These are phyloP conservation scores for Phragmatobia fuliginosa DNA, from an alignment of 2,888 invertebrate species.

Conservation along the genomic window DNA sequence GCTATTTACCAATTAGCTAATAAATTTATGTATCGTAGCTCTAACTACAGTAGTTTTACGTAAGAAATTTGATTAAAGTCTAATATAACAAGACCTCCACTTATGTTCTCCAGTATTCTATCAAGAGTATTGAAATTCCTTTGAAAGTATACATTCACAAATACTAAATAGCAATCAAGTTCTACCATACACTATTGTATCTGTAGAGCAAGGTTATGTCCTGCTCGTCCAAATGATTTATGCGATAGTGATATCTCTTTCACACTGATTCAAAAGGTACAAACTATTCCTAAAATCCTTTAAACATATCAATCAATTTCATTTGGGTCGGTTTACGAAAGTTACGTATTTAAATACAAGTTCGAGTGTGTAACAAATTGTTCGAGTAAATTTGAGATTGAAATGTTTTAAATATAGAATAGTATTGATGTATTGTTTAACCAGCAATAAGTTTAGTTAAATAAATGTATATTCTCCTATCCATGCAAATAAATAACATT, in stretches of 20 bases:
- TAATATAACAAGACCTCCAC: neutral
- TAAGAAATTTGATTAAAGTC: neutral
- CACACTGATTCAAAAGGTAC: neutral
- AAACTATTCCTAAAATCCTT: neutral
- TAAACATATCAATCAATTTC: neutral
- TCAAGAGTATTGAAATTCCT: neutral
- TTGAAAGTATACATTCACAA: neutral
- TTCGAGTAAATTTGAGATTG: neutral
- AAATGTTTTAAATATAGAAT: neutral
- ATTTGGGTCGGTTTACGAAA: neutral
- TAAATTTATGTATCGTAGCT: neutral
- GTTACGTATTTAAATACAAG: neutral
- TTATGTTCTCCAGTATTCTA: neutral
- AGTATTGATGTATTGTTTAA: neutral
- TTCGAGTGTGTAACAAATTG: neutral
- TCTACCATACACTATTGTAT: neutral
- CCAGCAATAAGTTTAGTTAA: too few relatives aligned
- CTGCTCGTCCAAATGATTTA: neutral
- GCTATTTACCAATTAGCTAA: neutral
- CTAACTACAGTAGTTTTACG: neutral
- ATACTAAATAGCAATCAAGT: neutral
- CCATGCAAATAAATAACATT: too few relatives aligned
- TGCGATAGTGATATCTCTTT: neutral
- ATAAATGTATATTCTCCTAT: too few relatives aligned
- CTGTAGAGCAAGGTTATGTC: neutral